Evolutionary conservation across 2,888 invertebrate species (phyloP), one percentile per base, ranked within the genome.

Genomic region (Rhagonycha lutea): DNA sequence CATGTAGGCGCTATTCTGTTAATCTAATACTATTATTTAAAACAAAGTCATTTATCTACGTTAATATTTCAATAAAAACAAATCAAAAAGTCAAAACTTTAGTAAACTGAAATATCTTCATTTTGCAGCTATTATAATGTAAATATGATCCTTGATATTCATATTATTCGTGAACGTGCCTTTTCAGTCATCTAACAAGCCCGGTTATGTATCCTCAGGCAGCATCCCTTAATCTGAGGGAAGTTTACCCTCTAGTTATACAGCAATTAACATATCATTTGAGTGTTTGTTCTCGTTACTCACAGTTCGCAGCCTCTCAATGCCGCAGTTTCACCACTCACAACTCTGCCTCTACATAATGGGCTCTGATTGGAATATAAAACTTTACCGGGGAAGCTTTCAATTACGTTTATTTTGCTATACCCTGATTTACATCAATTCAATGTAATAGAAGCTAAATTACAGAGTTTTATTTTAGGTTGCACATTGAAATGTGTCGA

Each of bases 191-290:
- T 78, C 83, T 83, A 84, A 83, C 83, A 84, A 84, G 83, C 83
- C 81, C 82, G 83, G 82, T 83, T 84, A 83, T 82, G 83, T 80
- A 80, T 81, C 81, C 82, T 79, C 79, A 78, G 79, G 81, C 80
- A 80, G 81, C 81, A 79, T 82, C 79, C 80, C 79, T 71, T 78
- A 74, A 79, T 81, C 78, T 80, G 78, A 80, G 81, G 82, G 81
- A 83, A 83, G 83, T 84, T 84, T 84, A 84, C 84, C 85, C 84
- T 83, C 83, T 84, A 84, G 84, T 85, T 85, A 85, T 82, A 81
- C 83, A 82, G 82, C 85, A 86, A 86, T 86, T 86, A 86, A 84
- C 85, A 85, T 86, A 86, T 85, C 85, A 85, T 85, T 85, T 85
- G 84, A 83, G 84, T 83, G 82, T 83, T 83, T 84, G 84, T 83